Evolutionary conservation across 2,888 invertebrate species (phyloP), one percentile per base, ranked within the genome.

Genomic region (Acanthosoma haemorrhoidale): DNA sequence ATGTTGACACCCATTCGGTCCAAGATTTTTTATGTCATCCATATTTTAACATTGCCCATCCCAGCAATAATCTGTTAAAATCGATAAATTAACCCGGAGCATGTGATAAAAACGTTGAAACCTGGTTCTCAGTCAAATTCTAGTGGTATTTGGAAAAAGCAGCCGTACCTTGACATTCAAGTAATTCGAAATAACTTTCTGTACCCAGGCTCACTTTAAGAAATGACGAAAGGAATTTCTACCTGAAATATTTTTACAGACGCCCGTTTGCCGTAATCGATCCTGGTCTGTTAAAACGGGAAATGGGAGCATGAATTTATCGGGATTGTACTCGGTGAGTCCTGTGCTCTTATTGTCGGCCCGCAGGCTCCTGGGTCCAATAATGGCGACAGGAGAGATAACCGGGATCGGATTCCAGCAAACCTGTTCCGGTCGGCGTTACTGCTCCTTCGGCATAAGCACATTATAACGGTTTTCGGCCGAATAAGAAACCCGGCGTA

Each of bases 391-490:
- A 59, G 36, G 6, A 13, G 36, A 36, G 8, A 9, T 11, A 41
- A 16, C 61, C 34, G 61, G 61, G n/a, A 34, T 36, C 61, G 61
- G 36, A 61, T 61, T 61, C 61, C 61, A 21, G 8, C 5, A 21
- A 61, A 61, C 61, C 13, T 18, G 61, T 61, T 61, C 34, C 21
- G 34, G 38, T 18, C 21, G 61, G n/a, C 25, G 21, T 51, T 51
- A 51, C 25, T 25, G 51, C 51, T 51, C 51, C 25, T 21, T 25
- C 5, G 51, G 25, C 51, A 51, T 51, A 51, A 51, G 36, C 61
- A 61, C 59, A 36, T 29, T 39, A 39, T 64, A 64, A 64, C 64
- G 64, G 64, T 16, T 41, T 43, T 3, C 13, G 15, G 64, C 64
- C 64, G 64, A 64, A 64, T 64, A 64, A 43, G 64, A 64, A 31